Evolutionary conservation across 2,888 invertebrate genomes (phyloP), one percentile per base, ranked within the genome.

Genomic region (Agriopis marginaria): DNA sequence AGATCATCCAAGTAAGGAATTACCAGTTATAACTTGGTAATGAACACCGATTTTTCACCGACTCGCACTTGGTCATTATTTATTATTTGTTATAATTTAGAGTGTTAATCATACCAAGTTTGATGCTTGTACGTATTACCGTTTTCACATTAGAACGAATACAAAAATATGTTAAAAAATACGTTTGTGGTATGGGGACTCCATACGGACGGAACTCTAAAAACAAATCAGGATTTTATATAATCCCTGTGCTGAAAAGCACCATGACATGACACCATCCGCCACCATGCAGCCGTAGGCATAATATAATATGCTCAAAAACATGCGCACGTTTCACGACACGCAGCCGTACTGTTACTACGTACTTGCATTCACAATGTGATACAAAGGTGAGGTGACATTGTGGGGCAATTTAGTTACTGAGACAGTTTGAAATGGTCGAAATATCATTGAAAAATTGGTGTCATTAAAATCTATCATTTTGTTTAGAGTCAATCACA

Each of bases 291-390:
- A 40, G 50, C n/a, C 8, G 51, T 23, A 23, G 17, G 17, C 17
- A 23, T 23, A 23, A 23, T 23, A 23, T 23, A 23, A 0, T 1
- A 58, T 66, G 45, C 5, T 66, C 54, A 66, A 60, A 65, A 66
- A 59, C 59, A 50, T 44, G 32, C 0, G 60, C 66, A 66, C 66
- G 66, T 66, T 66, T 44, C 32, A n/a, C 3, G 14, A 54, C 66
- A 66, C 50, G 61, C 44, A 32, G 50, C 6, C 39, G 32, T 14
- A 49, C 11, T 11, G 12, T 6, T 54, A 54, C n/a, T 55, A 55
- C 10, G 11, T 42, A 42, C 14, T 23, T 32, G n/a, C 23, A 58
- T 23, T 7, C 12, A 17, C 56, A 45, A 45, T 45, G 32, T 58
- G 9, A 58, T 2, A 8, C 23, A 32, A 32, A 23, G 45, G 58